Evolutionary conservation across 30 jellyfish, hydroid and myxozoan species (phyloP).

Genomic region (Cassiopea xamachana): DNA sequence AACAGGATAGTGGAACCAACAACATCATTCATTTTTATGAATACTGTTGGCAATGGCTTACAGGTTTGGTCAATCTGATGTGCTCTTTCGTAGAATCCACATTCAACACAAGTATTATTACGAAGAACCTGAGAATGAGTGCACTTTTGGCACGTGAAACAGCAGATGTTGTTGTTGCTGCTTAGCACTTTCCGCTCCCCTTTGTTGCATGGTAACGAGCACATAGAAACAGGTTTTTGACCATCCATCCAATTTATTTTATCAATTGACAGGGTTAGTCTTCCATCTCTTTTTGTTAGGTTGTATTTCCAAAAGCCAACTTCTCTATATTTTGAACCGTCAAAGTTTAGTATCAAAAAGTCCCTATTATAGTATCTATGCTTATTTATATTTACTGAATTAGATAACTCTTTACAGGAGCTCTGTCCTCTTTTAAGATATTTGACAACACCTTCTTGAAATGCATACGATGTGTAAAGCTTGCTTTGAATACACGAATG

Average conservation of each 20-base stretch:
- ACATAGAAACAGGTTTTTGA: slow-evolving; percentile 42
- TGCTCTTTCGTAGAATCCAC: slow-evolving; percentile 56
- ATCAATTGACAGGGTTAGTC: not conserved
- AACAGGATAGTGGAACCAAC: slow-evolving; percentile 27
- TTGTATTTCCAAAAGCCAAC: slow-evolving; percentile 41
- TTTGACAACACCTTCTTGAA: slow-evolving; percentile 23
- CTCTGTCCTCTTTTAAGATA: slow-evolving; percentile 19
- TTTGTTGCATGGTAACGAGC: slow-evolving; percentile 75
- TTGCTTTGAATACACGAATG: not conserved
- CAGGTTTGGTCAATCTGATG: slow-evolving; percentile 11
- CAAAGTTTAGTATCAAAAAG: slow-evolving; percentile 2
- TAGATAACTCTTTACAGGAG: slow-evolving; percentile 13
- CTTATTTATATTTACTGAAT: slow-evolving; percentile 26
- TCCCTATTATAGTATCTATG: slow-evolving; percentile 28
- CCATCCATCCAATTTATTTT: slow-evolving; percentile 32
- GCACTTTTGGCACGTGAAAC: slow-evolving; percentile 86
- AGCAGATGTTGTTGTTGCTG: slow-evolving; percentile 26
- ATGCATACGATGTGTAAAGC: not conserved
- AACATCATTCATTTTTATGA: not conserved
- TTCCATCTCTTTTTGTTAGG: not conserved
- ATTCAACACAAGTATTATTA: slow-evolving; percentile 68
- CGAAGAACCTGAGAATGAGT: slow-evolving; percentile 14
- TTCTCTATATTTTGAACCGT: slow-evolving; percentile 28
- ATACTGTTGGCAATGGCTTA: slow-evolving; percentile 50
- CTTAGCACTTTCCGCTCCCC: slow-evolving; percentile 31